Percentiles rank a stretch among this genome's conserved stretches.
These are phyloP conservation scores for Turnix velox DNA, from an alignment of 2,113 vertebrate species.

Conservation along the genomic window DNA sequence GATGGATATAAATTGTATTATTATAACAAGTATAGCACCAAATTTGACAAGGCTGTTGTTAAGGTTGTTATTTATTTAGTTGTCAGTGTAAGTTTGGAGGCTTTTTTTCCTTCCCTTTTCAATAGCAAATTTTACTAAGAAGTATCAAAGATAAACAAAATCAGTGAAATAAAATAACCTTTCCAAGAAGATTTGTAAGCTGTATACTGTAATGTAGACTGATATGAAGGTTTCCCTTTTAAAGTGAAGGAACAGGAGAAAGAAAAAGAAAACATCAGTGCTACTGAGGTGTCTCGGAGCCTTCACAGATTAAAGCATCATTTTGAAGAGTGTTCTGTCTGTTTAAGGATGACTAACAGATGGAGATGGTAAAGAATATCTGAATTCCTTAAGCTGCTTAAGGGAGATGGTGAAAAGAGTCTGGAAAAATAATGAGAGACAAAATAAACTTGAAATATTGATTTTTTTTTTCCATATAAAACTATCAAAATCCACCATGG, in stretches of 20 bases:
- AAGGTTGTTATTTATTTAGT: background rate
- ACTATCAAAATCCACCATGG: background rate
- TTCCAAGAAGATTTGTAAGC: background rate
- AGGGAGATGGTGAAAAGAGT: background rate
- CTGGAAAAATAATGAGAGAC: background rate
- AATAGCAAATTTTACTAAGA: background rate
- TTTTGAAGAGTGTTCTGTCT: background rate
- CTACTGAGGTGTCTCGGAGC: background rate
- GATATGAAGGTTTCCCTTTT: background rate
- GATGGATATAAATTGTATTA: background rate
- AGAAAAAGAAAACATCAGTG: background rate
- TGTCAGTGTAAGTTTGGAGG: background rate
- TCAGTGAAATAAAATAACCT: background rate
- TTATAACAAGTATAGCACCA: background rate
- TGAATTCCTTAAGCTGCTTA: background rate
- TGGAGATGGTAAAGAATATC: background rate
- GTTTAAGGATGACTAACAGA: background rate
- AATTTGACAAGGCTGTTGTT: background rate
- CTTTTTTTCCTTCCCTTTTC: background rate
- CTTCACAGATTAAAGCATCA: background rate
- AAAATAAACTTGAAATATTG: background rate
- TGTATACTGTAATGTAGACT: background rate
- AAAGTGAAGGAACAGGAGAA: background rate
- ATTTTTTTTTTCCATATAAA: background rate
- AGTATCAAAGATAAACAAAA: background rate